Conservation (phyloP, 2,113 vertebrate species). For the Spheniscus mendiculus region DNA sequence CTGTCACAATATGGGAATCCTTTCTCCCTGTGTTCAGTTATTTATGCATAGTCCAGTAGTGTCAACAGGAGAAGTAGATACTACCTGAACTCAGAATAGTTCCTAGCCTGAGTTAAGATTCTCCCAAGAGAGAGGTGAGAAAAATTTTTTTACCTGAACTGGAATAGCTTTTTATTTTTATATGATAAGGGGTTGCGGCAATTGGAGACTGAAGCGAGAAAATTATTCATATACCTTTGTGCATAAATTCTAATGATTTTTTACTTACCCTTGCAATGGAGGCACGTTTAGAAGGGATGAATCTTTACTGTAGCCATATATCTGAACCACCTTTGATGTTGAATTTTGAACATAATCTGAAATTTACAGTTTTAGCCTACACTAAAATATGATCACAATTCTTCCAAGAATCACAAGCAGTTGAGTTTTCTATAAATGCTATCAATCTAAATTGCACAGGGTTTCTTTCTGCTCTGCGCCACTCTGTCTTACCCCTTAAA, state of each 20-base stretch:
- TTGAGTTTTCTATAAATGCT: slow-evolving; percentile 21
- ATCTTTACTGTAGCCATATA: background rate
- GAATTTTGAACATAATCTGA: slow-evolving; percentile 17
- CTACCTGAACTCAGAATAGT: background rate
- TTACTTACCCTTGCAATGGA: slow-evolving; percentile 47
- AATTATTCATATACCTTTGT: background rate
- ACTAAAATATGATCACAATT: slow-evolving; percentile 3
- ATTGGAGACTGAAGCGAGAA: background rate
- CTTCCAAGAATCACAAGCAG: slow-evolving; percentile 19
- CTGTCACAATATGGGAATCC: background rate
- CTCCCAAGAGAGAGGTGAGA: background rate
- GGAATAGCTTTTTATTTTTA: background rate
- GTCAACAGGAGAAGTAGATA: background rate
- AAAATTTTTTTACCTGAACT: background rate
- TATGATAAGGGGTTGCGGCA: background rate
- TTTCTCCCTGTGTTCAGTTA: background rate
- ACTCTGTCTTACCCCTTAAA: background rate
- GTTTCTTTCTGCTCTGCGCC: background rate
- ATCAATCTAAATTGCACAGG: background rate
- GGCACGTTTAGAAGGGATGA: background rate
- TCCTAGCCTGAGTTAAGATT: background rate
- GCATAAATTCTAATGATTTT: slow-evolving; percentile 56
- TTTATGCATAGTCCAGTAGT: background rate
- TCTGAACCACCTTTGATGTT: slow-evolving; percentile 9
- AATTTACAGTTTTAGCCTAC: background rate